phyloP scores from a whole-genome alignment of 2,113 vertebrate species.

The Oryzias woworae region DNA sequence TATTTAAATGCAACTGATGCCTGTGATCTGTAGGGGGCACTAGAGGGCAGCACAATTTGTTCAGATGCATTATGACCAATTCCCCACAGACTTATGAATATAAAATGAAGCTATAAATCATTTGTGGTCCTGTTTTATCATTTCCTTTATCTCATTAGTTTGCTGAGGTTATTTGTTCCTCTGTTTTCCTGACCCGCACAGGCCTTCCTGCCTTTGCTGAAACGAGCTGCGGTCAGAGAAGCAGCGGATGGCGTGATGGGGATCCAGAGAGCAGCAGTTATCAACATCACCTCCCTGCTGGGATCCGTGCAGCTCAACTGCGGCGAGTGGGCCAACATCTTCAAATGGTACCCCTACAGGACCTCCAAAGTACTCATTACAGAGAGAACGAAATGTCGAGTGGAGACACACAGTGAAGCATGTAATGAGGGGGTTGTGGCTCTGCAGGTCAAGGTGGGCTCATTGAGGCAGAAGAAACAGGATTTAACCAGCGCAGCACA shows the following conservation, averaged over 20 bases:
- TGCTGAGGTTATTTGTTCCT: not conserved
- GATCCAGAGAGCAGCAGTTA: slow-evolving; percentile 76
- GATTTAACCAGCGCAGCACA: not conserved
- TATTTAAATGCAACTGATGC: too few species aligned
- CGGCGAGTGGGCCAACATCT: slow-evolving; percentile 54
- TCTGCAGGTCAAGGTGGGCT: too few species aligned
- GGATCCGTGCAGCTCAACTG: slow-evolving; percentile 78
- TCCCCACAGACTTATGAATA: too few species aligned
- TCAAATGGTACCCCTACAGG: slow-evolving; percentile 78
- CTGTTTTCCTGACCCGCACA: slow-evolving; percentile 36
- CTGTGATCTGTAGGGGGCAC: too few species aligned
- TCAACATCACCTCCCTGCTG: slow-evolving; percentile 76
- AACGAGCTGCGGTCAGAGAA: slow-evolving; percentile 69
- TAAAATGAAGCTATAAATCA: too few species aligned
- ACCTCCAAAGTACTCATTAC: slow-evolving; percentile 73
- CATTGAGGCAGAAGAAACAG: not conserved
- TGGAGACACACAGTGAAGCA: too few species aligned
- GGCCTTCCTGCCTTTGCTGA: slow-evolving; percentile 75
- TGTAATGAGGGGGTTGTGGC: too few species aligned
- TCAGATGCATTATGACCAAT: too few species aligned
- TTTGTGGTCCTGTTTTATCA: too few species aligned
- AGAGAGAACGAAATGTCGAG: too few species aligned
- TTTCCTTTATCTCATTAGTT: too few species aligned
- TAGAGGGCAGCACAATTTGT: too few species aligned
- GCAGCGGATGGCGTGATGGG: slow-evolving; percentile 62